A percentile compares a stretch with the other conserved stretches of the same genome.
Evolutionary conservation across 1,140 invertebrate species (phyloP).

Genomic region (Saxidomus purpurata): DNA sequence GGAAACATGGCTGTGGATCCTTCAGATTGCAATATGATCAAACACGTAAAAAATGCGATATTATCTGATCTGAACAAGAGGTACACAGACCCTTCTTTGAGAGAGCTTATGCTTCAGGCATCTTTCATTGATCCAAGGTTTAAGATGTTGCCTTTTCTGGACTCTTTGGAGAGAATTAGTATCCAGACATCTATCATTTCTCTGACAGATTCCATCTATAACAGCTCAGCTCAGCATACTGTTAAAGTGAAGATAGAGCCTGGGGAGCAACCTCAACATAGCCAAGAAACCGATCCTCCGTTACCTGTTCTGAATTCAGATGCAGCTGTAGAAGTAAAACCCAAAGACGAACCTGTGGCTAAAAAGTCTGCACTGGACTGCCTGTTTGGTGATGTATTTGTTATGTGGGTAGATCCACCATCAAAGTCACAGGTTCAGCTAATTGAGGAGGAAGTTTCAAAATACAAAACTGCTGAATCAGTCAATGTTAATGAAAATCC

Average conservation of each 20-base stretch:
- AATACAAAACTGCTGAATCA: constrained; percentile 17
- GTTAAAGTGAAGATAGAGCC: constrained; percentile 14
- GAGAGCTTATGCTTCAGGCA: too few species aligned
- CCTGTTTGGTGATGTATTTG: constrained; percentile 41
- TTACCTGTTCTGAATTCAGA: neutral
- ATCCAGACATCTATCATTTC: constrained; percentile 19
- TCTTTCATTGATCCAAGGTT: too few species aligned
- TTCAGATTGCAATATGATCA: too few species aligned
- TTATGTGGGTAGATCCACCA: too few species aligned
- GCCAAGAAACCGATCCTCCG: neutral
- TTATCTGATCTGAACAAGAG: too few species aligned
- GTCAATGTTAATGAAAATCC: constrained; percentile 31
- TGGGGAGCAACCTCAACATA: neutral
- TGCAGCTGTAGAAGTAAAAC: neutral
- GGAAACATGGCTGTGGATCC: too few species aligned
- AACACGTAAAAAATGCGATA: too few species aligned
- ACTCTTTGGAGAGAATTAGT: constrained; percentile 1
- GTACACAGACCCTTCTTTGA: too few species aligned
- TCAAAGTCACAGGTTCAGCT: neutral
- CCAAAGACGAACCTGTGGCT: neutral
- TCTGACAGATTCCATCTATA: neutral
- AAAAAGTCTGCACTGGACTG: constrained; percentile 18
- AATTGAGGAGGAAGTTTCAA: constrained; percentile 17
- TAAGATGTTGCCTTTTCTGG: constrained; percentile 9
- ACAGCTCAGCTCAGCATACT: constrained; percentile 11